Percentiles rank a stretch among this genome's conserved stretches.
phyloP scores from a whole-genome alignment of 2,113 vertebrate species.

The Phyllopteryx taeniolatus region DNA sequence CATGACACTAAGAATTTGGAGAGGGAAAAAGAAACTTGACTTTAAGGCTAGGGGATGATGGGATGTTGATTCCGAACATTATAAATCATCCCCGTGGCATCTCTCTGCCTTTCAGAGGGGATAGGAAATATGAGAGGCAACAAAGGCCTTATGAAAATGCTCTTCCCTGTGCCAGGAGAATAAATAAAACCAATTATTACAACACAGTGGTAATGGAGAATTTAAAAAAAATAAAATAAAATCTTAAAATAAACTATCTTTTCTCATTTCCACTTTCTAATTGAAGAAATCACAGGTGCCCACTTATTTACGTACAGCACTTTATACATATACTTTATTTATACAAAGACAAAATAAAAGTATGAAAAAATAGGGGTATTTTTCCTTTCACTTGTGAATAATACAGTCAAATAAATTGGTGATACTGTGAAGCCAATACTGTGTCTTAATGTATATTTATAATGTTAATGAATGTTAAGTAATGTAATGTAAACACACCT shows the following conservation, averaged over 20 bases:
- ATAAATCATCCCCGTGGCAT: constrained; percentile 41
- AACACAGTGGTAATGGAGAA: constrained; percentile 17
- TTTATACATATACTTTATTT: neutral
- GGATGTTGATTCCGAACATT: constrained; percentile 41
- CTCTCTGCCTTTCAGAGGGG: constrained; percentile 19
- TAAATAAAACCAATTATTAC: constrained; percentile 56
- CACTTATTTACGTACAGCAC: neutral
- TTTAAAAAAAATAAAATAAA: constrained; percentile 1
- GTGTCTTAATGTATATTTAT: neutral
- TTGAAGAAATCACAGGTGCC: constrained; percentile 19
- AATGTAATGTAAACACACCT: neutral
- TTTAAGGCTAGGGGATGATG: constrained; percentile 23
- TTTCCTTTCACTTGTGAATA: neutral
- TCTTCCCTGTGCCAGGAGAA: constrained; percentile 41
- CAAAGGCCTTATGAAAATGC: constrained; percentile 43
- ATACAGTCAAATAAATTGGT: neutral
- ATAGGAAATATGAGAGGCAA: constrained; percentile 45
- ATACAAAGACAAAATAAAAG: too few relatives aligned
- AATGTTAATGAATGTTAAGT: too few relatives aligned
- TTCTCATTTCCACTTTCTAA: constrained; percentile 26
- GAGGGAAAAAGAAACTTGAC: constrained; percentile 24
- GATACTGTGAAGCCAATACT: neutral
- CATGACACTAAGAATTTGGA: constrained; percentile 11
- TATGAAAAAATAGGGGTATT: neutral
- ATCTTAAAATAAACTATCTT: constrained; percentile 6